Percentiles rank a stretch among this genome's conserved stretches.
These are phyloP conservation scores for Pomacea canaliculata DNA, from an alignment of 2,888 invertebrate genomes.

Conservation along the genomic window DNA sequence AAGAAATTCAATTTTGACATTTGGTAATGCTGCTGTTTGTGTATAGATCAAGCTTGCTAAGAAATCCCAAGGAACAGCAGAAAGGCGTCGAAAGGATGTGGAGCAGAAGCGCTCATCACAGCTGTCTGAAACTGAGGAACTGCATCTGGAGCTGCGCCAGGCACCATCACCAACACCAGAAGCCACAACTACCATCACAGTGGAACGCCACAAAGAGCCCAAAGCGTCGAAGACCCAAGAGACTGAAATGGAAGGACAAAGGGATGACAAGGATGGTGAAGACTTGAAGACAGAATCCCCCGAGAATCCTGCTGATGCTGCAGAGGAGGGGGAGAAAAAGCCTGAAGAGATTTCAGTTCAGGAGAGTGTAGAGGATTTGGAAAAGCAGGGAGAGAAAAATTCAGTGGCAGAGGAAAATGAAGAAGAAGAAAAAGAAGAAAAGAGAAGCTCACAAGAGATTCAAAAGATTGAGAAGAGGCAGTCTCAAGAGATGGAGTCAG, in stretches of 20 bases:
- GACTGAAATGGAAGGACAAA: constrained; percentile 1
- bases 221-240: background rate
- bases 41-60: constrained; percentile 56
- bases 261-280: background rate
- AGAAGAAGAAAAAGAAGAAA: too few species aligned
- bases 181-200: background rate
- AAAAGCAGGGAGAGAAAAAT: background rate
- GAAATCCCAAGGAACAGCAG: constrained; percentile 51
- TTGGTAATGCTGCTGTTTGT: constrained; percentile 1
- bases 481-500: constrained; percentile 4
- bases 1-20: too few species aligned
- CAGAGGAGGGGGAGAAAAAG: background rate
- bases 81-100: constrained; percentile 47
- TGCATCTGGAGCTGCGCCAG: constrained; percentile 48
- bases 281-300: background rate
- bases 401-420: background rate
- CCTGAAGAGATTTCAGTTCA: background rate
- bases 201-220: constrained; percentile 6
- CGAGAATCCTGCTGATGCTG: background rate
- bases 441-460: too few species aligned
- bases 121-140: constrained; percentile 51
- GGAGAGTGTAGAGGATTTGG: background rate
- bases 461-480: constrained; percentile 2
- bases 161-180: constrained; percentile 33
- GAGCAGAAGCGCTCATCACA: constrained; percentile 44